Evolutionary conservation across 2,797 vertebrate genomes (phyloP).

Genomic region (Mus minutoides): DNA sequence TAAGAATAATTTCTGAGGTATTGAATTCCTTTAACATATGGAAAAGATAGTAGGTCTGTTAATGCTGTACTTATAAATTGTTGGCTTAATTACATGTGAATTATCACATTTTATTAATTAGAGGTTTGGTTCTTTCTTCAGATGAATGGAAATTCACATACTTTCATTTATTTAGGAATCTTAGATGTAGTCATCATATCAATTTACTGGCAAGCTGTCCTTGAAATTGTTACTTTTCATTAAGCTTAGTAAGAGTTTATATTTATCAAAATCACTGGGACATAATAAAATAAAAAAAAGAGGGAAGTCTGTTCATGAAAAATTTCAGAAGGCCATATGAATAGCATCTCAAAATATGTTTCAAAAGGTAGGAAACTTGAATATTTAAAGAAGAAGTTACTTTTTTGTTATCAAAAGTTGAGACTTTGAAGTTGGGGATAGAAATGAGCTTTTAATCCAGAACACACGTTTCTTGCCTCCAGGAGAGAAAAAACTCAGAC

Average conservation of each 20-base stretch:
- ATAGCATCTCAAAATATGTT: constrained; percentile 58
- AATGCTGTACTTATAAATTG: constrained; percentile 35
- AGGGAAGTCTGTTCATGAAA: background rate
- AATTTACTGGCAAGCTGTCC: background rate
- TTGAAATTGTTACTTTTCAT: constrained; percentile 40
- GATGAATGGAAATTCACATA: background rate
- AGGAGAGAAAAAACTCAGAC: constrained; percentile 62
- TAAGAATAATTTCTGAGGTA: background rate
- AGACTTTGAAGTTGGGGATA: constrained; percentile 70
- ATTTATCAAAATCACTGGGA: constrained; percentile 42
- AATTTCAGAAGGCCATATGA: constrained; percentile 57
- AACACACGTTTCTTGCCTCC: constrained; percentile 61
- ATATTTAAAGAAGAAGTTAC: constrained; percentile 62
- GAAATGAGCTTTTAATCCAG: constrained; percentile 63
- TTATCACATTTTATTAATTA: constrained; percentile 41
- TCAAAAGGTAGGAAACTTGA: background rate
- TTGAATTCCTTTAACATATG: background rate
- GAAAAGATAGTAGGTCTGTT: background rate
- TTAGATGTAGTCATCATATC: constrained; percentile 12
- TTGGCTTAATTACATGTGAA: background rate
- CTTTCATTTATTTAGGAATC: constrained; percentile 44
- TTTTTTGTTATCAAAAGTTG: constrained; percentile 33
- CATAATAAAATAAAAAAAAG: constrained; percentile 3
- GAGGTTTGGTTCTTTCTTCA: background rate
- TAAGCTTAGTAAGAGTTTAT: constrained; percentile 54